phyloP scores from a whole-genome alignment of 2,888 invertebrate genomes.

The Fissipunctia ypsillon region DNA sequence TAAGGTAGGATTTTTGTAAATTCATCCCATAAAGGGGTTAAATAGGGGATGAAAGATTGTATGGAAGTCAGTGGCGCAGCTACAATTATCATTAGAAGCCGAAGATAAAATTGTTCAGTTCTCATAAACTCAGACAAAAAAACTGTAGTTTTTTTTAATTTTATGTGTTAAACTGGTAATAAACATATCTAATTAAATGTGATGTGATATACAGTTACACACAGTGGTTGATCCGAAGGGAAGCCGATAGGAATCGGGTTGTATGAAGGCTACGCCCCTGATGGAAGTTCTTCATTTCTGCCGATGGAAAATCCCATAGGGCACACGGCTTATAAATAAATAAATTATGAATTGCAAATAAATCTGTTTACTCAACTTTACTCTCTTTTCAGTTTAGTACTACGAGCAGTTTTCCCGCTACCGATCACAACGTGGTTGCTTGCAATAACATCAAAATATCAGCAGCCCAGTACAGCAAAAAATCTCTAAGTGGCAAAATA shows the following conservation, averaged over 20 bases:
- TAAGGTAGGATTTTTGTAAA: not conserved
- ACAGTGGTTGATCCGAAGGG: too few species aligned
- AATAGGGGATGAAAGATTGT: too few species aligned
- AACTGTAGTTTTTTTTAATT: too few species aligned
- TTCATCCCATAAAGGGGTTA: not conserved
- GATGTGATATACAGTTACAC: too few species aligned
- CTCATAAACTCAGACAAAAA: too few species aligned
- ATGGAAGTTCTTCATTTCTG: not conserved
- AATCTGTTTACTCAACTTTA: constrained; percentile 1
- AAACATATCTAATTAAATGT: too few species aligned
- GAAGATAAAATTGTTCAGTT: too few species aligned
- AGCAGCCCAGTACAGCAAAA: not conserved
- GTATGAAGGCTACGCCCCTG: too few species aligned
- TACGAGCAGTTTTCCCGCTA: not conserved
- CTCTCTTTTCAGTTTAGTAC: not conserved
- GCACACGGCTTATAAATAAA: not conserved
- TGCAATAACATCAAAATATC: not conserved
- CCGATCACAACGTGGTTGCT: not conserved
- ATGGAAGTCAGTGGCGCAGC: too few species aligned
- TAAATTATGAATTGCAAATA: not conserved
- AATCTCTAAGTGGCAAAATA: not conserved
- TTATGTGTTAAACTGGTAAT: too few species aligned
- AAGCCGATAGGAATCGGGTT: too few species aligned
- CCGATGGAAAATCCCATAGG: not conserved
- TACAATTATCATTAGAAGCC: too few species aligned